These are phyloP conservation scores for Neodiprion lecontei DNA, from an alignment of 1,140 invertebrate genomes.

Conservation along the genomic window DNA sequence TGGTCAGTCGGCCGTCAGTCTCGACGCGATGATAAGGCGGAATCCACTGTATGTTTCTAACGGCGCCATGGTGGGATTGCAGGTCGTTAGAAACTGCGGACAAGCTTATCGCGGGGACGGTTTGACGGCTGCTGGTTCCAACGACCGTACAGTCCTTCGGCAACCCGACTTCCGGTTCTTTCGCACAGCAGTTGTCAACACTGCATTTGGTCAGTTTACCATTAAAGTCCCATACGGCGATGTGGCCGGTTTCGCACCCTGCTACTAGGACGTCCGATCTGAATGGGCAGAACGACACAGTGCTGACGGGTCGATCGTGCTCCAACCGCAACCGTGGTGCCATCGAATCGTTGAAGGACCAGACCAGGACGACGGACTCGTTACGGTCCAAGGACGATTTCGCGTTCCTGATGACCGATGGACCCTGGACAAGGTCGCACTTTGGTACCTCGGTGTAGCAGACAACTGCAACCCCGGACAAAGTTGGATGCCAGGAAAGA, in stretches of 20 bases:
- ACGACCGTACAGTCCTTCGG: no score
- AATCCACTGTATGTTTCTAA: slow-evolving; percentile 72
- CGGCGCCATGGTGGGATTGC: slow-evolving; percentile 64
- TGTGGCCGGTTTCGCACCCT: slow-evolving; percentile 71
- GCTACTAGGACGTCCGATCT: slow-evolving; percentile 71
- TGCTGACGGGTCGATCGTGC: slow-evolving; percentile 66
- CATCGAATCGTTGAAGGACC: slow-evolving; percentile 72
- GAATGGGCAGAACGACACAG: slow-evolving; percentile 72
- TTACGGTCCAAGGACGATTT: neutral
- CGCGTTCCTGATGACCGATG: neutral
- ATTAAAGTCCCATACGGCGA: slow-evolving; percentile 75
- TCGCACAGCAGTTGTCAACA: slow-evolving; percentile 61
- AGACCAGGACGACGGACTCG: slow-evolving; percentile 65
- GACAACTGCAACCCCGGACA: slow-evolving; percentile 68
- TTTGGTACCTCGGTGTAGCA: slow-evolving; percentile 63
- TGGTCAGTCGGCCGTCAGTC: slow-evolving; percentile 61
- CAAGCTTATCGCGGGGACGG: slow-evolving; percentile 60
- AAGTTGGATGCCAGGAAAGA: slow-evolving; percentile 70
- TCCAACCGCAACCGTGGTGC: slow-evolving; percentile 71
- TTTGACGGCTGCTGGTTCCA: neutral
- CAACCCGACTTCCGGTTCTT: slow-evolving; percentile 70
- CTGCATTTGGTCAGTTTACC: slow-evolving; percentile 57
- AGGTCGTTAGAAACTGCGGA: slow-evolving; percentile 65
- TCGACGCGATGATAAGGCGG: slow-evolving; percentile 64
- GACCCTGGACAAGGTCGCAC: slow-evolving; percentile 26